Base-by-base conservation (phyloP, 2,113 vertebrate genomes). In the Corynorhinus townsendii region DNA sequence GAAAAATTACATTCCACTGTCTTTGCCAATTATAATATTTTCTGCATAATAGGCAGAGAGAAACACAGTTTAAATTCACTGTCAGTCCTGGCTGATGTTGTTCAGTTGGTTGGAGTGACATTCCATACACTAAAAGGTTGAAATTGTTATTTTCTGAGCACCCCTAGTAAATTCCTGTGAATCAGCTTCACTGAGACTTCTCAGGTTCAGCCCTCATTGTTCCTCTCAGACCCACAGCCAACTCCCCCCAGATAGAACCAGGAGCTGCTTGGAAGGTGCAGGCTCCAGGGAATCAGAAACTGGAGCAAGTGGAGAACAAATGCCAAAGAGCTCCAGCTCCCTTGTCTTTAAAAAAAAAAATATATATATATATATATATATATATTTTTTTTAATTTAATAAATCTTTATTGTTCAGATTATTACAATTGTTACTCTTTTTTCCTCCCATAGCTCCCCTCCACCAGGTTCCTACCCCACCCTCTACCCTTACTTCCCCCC, bases 21-120 rank as follows among this genome's bases (percentile, higher is more conserved):
- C 15, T 59, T 68, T 56, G 3, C 33, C 66, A 80, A 8, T 77
- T 96, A 75, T 84, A 92, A 87, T 90, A 84, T 91, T 94, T 96
- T 82, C 49, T 79, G 35, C 20, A 10, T 83, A 91, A 86, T 30
- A n/a, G 28, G 16, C 10, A 77, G 52, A 96, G 56, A 91, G 28
- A 30, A 93, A 79, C 26, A 90, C 30, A 83, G 17, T 62, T 90
- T 91, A 89, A 96, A 66, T 89, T 54, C 19, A 72, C 12, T 72
- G 28, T 35, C 33, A 47, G 30, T 30, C 4, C 30, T 66, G 64
- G 30, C 64, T 30, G 14, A 30, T 66, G 64, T 66, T 30, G 30
- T 33, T 66, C 30, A 66, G 30, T 33, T 66, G 30, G 30, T 33
- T 33, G 64, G 30, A 66, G 30, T 15, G 28, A 33, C 2, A 2